Base-by-base conservation (phyloP, 1,140 invertebrate genomes). In the Diabrotica undecimpunctata region DNA sequence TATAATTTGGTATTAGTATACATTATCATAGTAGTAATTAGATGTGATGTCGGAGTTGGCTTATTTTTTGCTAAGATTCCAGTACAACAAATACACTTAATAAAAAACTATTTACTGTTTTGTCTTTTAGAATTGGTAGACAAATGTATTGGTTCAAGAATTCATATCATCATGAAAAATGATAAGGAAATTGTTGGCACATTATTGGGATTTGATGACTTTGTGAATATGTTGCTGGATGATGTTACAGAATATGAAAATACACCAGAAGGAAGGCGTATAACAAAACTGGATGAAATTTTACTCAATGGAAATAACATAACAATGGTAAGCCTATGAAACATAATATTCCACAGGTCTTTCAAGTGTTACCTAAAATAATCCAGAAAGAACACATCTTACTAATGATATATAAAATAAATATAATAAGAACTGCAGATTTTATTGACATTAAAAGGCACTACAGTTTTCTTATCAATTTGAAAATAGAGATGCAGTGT, bases 111-210 rank as follows among this genome's bases (percentile, higher is more conserved):
- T 50, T 12, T 61, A 13, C 35, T 25, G 11, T 39, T 62, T 54
- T 52, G 60, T 58, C n/a, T 54, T 51, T 62, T 77, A 93, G 98
- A 99, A 83, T 82, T 99, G 68, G 96, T 99, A n/a, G 98, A 99
- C 77, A 99, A 99, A 86, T 99, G 97, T 81, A 99, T 99, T 78
- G 98, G 98, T 13, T 99, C 97, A 0, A 84, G 94, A 65, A 99
- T 99, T 75, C 98, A 99, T 75, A 98, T 99, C 35, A 97, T 99
- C 51, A 99, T 99, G 97, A 99, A 99, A 82, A 97, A 97, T 79
- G 97, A 99, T 75, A 99, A 98, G 81, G 97, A 99, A 86, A 96
- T 99, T 76, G 95, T 99, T 10, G 98, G 98, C 63, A 98, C 96
- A 0, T 80, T 99, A 13, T 83, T 95, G 65, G 98, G 98, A 7